phyloP scores from a whole-genome alignment of 2,888 invertebrate species.

The Cataglyphis cursor region DNA sequence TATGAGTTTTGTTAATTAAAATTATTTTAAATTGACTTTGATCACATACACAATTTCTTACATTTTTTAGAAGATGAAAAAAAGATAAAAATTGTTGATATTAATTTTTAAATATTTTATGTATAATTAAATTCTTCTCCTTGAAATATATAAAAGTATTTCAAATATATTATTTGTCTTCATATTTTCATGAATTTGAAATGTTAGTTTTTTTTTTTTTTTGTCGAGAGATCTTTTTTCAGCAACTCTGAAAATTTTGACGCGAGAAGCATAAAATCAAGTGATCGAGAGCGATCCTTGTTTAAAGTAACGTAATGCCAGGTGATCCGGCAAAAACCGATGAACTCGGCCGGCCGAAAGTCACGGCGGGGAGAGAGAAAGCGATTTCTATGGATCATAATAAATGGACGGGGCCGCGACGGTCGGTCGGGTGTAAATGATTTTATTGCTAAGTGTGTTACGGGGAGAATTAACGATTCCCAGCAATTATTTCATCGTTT shows the following conservation, averaged over 20 bases:
- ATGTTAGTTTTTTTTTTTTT: slow-evolving; percentile 25
- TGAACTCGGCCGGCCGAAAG: slow-evolving; percentile 65
- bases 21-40: not conserved
- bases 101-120: not conserved
- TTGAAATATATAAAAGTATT: too few species aligned
- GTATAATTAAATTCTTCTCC: not conserved
- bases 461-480: slow-evolving; percentile 67
- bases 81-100: not conserved
- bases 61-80: not conserved
- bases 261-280: slow-evolving; percentile 16
- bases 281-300: slow-evolving; percentile 58
- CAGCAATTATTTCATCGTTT: slow-evolving; percentile 71
- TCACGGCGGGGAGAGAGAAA: slow-evolving; percentile 68
- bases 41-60: not conserved
- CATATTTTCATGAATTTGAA: not conserved
- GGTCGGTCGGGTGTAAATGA: slow-evolving; percentile 71
- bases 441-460: slow-evolving; percentile 70
- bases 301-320: slow-evolving; percentile 66
- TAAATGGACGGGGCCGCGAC: slow-evolving; percentile 54
- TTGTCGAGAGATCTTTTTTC: not conserved
- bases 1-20: not conserved
- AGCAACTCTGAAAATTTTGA: slow-evolving; percentile 15
- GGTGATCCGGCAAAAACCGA: slow-evolving; percentile 61
- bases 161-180: not conserved
- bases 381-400: slow-evolving; percentile 71